phyloP scores from a whole-genome alignment of 2,113 vertebrate genomes.

The Irena cyanogastra region DNA sequence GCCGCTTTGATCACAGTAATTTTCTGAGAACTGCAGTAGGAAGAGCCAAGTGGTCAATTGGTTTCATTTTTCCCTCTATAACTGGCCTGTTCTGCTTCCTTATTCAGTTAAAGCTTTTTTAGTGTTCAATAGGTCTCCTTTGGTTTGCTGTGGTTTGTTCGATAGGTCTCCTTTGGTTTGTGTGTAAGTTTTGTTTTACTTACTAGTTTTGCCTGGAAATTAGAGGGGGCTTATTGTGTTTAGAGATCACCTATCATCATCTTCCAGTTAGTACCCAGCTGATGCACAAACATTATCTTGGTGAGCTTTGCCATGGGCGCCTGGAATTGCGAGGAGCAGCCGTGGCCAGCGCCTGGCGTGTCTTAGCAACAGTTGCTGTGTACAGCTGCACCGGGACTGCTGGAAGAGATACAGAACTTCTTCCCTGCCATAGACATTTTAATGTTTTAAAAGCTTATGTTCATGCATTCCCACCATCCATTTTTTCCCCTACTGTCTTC shows the following conservation, averaged over 20 bases:
- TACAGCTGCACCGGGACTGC: accelerated
- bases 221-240: not conserved
- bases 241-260: not conserved
- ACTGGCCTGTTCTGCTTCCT: not conserved
- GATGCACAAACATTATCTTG: not conserved
- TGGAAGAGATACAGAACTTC: not conserved
- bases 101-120: not conserved
- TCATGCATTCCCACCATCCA: not conserved
- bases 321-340: not conserved
- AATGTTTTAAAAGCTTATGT: not conserved
- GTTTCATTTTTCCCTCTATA: not conserved
- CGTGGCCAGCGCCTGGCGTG: accelerated
- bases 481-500: not conserved
- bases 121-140: not conserved
- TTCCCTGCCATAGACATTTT: not conserved
- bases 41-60: not conserved
- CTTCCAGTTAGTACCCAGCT: not conserved
- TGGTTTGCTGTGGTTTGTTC: not conserved
- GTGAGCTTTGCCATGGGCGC: not conserved
- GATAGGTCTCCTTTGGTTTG: not conserved
- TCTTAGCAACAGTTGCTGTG: not conserved
- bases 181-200: not conserved
- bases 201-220: not conserved
- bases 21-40: not conserved
- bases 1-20: accelerated